Base-by-base conservation (phyloP, 2,888 invertebrate species). In the Parnassius mnemosyne region DNA sequence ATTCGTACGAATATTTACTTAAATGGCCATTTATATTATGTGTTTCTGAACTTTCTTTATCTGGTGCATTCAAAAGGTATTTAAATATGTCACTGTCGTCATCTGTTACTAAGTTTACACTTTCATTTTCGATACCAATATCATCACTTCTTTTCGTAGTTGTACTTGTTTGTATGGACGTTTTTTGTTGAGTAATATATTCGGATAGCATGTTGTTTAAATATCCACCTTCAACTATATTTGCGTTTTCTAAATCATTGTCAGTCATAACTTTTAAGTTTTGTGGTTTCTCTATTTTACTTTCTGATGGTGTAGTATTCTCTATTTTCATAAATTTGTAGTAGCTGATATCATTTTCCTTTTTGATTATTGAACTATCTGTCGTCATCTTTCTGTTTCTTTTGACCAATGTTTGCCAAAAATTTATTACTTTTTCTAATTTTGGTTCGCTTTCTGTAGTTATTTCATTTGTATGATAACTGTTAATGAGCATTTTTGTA, bases 391-490 rank as follows among this genome's bases (percentile, higher is more conserved):
- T 34, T n/a, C 47, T 44, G 12, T 51, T 10, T 13, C 52, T 57
- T 49, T 51, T 52, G 7, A 12, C 63, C 10, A 61, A 55, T 57
- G 42, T 66, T 57, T 68, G 50, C 69, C 71, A 71, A 61, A 82
- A 78, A 9, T 74, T 71, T 12, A 80, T 63, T 12, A 81, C 64
- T 41, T 68, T 76, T n/a, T 74, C 68, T 10, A 80, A 61, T 53
- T 72, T 69, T 0, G 71, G 69, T 65, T 71, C 64, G 2, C 58
- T 67, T 9, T 66, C 57, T 2, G 20, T 55, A 61, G 57, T 66
- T 55, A 55, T 51, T 63, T 63, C 53, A 58, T 56, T 61, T 57
- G 50, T 20, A n/a, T 9, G 43, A 20, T 53, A n/a, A 25, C 47
- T 58, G 20, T 59, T 47, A 3, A 46, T 41, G 1, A 25, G 46